Base-by-base conservation (phyloP, 92 coral and sea anemone species). In the Epizoanthus fatuus region DNA sequence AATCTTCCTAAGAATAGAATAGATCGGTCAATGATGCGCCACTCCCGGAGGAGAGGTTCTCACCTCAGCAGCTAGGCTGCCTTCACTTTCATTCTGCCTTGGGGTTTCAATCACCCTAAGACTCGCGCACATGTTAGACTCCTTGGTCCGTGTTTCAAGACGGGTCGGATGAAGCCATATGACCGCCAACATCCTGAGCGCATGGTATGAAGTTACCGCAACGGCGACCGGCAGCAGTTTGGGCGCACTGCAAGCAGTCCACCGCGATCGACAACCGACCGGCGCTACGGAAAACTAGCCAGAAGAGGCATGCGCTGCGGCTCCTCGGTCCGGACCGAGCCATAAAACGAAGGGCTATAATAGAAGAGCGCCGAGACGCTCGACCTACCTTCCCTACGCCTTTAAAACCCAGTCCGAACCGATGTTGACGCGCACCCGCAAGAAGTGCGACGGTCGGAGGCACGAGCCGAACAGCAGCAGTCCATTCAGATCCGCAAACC, bases 201-300 rank as follows among this genome's bases (percentile, higher is more conserved):
- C 87, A 45, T 42, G 22, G 87, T 81, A 55, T 15, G 88, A 74
- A 55, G 81, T 81, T 81, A 38, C 93, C 93, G 49, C 84, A 62
- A 49, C 59, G 13, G 76, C 90, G 91, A 90, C 90, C 88, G 90
- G 85, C 87, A 57, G 84, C 88, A 44, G 91, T 81, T 75, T 44
- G 59, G 85, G 88, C 39, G 93, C 93, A 91, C 91, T 81, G 91
- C 93, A 38, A 20, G 84, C 91, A 81, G 91, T 91, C 94, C 91
- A 69, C 94, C 79, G 49, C 92, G 59, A 39, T 71, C 89, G 86
- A 69, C 91, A 32, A 55, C 91, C 84, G 73, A 62, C 85, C 88
- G 88, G 91, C n/a, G 29, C 37, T 49, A 59, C 70, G 94, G 91
- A 72, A 73, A 88, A 85, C 92, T 44, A 83, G 84, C 92, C 94